These are phyloP conservation scores for Neodiprion pinetum DNA, from an alignment of 1,140 invertebrate species.

Conservation along the genomic window DNA sequence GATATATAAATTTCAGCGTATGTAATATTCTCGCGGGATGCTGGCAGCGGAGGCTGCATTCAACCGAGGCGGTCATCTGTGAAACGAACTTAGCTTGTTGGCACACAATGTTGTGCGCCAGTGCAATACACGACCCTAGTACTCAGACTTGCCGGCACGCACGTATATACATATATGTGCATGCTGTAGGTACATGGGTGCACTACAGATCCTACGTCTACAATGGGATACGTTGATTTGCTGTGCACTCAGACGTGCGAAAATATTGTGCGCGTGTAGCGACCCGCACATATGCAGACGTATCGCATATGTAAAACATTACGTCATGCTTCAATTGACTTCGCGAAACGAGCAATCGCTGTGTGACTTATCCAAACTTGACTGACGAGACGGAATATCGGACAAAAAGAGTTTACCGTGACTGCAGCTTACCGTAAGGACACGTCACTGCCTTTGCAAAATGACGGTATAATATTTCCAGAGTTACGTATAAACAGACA, in stretches of 20 bases:
- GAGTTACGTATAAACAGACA: no score
- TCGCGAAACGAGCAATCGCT: not conserved
- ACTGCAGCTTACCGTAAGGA: no score
- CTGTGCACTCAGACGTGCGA: not conserved
- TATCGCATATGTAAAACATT: conserved; percentile 4
- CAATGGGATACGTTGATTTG: not conserved
- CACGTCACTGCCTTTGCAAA: no score
- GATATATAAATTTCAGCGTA: no score
- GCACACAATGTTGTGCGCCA: conserved; percentile 44
- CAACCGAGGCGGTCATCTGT: conserved; percentile 58
- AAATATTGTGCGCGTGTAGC: not conserved
- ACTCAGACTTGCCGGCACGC: not conserved
- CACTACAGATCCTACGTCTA: no score
- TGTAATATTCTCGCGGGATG: conserved; percentile 19
- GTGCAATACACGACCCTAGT: no score
- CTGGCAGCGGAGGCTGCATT: conserved; percentile 41
- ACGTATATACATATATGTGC: no score
- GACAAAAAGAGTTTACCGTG: no score
- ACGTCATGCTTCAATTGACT: not conserved
- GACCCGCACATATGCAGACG: not conserved
- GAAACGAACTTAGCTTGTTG: conserved; percentile 62
- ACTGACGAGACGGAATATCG: no score
- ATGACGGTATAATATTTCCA: no score
- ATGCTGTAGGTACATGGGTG: no score
- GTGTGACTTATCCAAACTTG: no score